Base-by-base conservation (phyloP, 2,888 invertebrate genomes). In the Sclerodermus sp. region DNA sequence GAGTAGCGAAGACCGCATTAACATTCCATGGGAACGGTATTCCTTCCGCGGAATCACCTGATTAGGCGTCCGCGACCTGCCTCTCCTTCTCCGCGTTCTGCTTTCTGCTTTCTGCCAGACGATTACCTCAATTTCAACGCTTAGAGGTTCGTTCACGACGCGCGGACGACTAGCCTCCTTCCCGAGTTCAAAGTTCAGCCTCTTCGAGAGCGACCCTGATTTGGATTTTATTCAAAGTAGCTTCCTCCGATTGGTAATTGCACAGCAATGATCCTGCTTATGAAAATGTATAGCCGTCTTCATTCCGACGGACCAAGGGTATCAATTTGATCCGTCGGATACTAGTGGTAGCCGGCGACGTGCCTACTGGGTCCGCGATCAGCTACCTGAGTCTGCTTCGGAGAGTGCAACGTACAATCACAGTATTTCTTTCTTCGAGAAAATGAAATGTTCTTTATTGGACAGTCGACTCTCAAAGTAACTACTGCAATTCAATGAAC, bases 21-120 rank as follows among this genome's bases (percentile, higher is more conserved):
- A 77, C 71, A 76, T 77, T 76, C 75, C 73, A 74, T 71, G 74
- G 74, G 74, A 77, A 74, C 71, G 75, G 73, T 74, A 74, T 74
- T 70, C 67, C 70, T 67, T 63, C 64, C 59, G 30, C 55, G 70
- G 68, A 66, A 70, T 58, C 63, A 60, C 62, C 66, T 67, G 71
- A 71, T 69, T 45, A 31, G 34, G 18, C 34, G 39, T 18, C 41
- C 8, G 8, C 8, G 8, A 5, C 23, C 31, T n/a, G 10, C 32
- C 32, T 32, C 42, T 18, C 40, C 47, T 32, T 13, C 16, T 47
- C 16, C 45, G 17, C 30, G 18, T 41, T 31, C 42, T 18, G 18
- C 41, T 44, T 36, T 6, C 34, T 45, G 17, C 47, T 29, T 12
- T 13, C 4, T 30, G 6, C 49, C 48, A 49, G 50, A 39, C 46